Percentiles rank a stretch among this genome's conserved stretches.
Conservation (phyloP, 1,140 invertebrate genomes). For the Probaryconus sp. region DNA sequence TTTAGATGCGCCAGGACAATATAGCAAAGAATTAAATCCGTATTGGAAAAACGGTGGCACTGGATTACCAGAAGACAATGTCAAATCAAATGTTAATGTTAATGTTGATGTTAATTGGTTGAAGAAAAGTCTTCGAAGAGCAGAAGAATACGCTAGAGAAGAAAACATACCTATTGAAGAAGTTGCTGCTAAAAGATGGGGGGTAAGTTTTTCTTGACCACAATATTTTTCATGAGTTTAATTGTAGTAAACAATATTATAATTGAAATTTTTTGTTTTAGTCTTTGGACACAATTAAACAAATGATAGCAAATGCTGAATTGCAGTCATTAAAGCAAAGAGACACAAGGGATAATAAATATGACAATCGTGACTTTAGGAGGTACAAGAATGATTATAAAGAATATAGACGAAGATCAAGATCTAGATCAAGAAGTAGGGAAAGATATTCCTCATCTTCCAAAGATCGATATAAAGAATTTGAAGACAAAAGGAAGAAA, state of each 20-base stretch:
- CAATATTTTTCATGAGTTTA: constrained; percentile 26
- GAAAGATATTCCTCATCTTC: constrained; percentile 33
- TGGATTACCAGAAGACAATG: constrained; percentile 82
- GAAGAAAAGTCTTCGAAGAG: constrained; percentile 79
- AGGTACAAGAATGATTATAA: constrained; percentile 3
- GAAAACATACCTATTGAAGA: constrained; percentile 80
- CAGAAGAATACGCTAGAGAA: constrained; percentile 80
- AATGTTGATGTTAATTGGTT: constrained; percentile 80
- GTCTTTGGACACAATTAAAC: constrained; percentile 79
- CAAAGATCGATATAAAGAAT: constrained; percentile 30
- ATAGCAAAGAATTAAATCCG: constrained; percentile 90
- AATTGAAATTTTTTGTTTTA: constrained; percentile 69
- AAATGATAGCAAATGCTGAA: constrained; percentile 79
- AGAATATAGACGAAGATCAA: constrained; percentile 28
- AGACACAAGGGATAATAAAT: background rate
- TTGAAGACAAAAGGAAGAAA: constrained; percentile 41
- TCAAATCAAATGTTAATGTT: constrained; percentile 42
- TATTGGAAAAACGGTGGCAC: constrained; percentile 94
- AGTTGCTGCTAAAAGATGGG: constrained; percentile 82
- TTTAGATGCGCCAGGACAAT: constrained; percentile 84
- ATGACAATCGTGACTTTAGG: background rate
- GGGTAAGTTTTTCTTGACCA: constrained; percentile 75
- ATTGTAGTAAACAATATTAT: no score
- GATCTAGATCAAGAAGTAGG: constrained; percentile 59
- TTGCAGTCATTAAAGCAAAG: constrained; percentile 1